phyloP scores from a whole-genome alignment of 2,113 vertebrate species.

The Muntiacus reevesi region DNA sequence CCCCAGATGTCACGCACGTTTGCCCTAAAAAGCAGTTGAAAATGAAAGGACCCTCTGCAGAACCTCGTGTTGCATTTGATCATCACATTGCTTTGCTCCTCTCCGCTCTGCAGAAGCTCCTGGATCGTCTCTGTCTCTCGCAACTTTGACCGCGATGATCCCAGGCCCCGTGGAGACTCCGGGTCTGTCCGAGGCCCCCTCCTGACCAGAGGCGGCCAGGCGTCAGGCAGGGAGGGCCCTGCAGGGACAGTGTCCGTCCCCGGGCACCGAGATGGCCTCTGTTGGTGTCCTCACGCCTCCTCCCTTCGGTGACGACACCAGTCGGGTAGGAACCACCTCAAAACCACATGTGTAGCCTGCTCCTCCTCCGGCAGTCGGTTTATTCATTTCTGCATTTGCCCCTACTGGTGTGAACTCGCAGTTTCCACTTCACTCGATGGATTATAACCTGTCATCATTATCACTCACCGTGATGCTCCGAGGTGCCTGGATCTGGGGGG shows the following conservation, averaged over 20 bases:
- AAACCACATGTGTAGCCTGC: neutral
- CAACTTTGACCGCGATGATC: neutral
- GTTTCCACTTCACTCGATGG: neutral
- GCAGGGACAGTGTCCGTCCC: accelerated
- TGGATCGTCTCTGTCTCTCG: neutral
- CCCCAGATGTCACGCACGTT: accelerated
- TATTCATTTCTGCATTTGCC: neutral
- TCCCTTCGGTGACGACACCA: no score
- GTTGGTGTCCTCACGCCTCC: neutral
- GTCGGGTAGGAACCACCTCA: accelerated
- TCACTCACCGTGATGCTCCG: neutral
- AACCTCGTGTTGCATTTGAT: accelerated
- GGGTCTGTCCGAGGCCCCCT: neutral
- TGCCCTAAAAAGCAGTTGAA: neutral
- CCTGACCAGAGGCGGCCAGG: neutral
- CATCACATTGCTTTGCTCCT: accelerated
- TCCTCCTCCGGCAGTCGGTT: neutral
- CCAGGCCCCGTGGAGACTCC: no score
- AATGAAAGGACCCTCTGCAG: neutral
- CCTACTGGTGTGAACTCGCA: accelerated
- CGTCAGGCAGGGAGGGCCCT: neutral
- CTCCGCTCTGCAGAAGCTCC: no score
- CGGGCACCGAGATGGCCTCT: no score
- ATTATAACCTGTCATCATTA: neutral
- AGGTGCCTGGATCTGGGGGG: no score